Evolutionary conservation across 2,113 vertebrate species (phyloP), one percentile per base, ranked within the genome.

Genomic region (Cephalopterus ornatus): DNA sequence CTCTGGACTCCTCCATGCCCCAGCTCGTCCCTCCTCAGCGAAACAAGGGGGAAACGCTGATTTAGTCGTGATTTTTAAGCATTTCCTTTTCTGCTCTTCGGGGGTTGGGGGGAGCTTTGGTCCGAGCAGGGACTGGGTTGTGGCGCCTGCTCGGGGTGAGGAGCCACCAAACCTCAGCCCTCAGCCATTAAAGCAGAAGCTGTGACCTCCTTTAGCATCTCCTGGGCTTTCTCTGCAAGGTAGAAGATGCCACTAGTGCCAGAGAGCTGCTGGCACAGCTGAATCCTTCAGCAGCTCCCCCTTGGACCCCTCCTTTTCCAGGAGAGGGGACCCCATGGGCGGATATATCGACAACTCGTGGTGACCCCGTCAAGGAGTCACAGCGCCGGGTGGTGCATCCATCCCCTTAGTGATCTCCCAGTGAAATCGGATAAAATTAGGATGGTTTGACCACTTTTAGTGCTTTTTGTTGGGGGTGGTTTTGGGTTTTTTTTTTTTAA

Each of bases 121-220:
- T 35, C 14, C 58, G 12, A 77, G 59, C 56, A 65, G 93, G 80
- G 83, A 47, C 50, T 35, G 70, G 61, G 87, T 92, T 71, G 76
- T 67, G 61, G 71, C 66, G 63, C 84, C 71, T 74, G 55, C 85
- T 93, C 14, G 0, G 12, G 4, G 22, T 3, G 2, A 85, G 71
- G 47, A 76, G 67, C 58, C 28, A 15, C 50, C 72, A 83, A 65
- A 80, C 81, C 39, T 23, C 75, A 73, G 46, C 70, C 74, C 85
- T 44, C 68, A 67, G 85, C 59, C 85, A 61, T 92, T 88, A 92
- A 96, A 94, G 52, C 47, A 74, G 94, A 96, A 88, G 72, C 89
- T 79, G 75, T 85, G 80, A 92, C 82, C 52, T 78, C 55, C 87
- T 77, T 42, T 77, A 86, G 83, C 7, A 3, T 94, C 86, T 95